Evolutionary conservation across 2,113 vertebrate genomes (phyloP).

Genomic region (Odontophorus gujanensis): DNA sequence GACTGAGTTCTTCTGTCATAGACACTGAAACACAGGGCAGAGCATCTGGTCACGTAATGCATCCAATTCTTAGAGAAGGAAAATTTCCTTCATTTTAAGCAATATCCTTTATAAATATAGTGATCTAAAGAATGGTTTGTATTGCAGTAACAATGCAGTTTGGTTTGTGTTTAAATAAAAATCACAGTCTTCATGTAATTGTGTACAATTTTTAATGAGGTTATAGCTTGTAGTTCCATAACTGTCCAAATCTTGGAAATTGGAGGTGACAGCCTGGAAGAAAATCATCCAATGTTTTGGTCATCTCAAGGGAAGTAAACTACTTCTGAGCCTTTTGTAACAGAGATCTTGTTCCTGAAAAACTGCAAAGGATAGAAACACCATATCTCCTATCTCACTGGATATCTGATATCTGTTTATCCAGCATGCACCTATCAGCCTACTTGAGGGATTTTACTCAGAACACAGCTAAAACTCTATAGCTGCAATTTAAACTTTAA

Average conservation of each 20-base stretch:
- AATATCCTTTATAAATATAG: neutral
- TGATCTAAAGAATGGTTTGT: neutral
- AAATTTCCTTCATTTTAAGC: neutral
- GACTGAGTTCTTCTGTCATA: neutral
- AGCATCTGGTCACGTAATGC: neutral
- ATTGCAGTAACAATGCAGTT: neutral
- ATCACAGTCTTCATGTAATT: too few species aligned
- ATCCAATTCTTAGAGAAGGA: neutral
- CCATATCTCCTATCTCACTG: neutral
- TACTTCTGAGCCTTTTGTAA: neutral
- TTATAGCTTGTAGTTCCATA: neutral
- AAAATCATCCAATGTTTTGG: neutral
- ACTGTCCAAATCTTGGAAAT: neutral
- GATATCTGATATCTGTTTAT: neutral
- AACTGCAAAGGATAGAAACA: neutral
- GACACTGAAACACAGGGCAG: neutral
- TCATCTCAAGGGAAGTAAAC: neutral
- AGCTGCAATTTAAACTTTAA: neutral
- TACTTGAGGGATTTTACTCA: neutral
- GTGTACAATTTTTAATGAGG: neutral
- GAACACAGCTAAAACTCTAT: neutral
- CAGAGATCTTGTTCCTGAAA: accelerated
- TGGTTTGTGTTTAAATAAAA: neutral
- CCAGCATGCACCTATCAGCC: neutral
- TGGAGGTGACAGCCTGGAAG: neutral